phyloP scores from a whole-genome alignment of 2,113 vertebrate genomes.

The Mormyrus lacerda region DNA sequence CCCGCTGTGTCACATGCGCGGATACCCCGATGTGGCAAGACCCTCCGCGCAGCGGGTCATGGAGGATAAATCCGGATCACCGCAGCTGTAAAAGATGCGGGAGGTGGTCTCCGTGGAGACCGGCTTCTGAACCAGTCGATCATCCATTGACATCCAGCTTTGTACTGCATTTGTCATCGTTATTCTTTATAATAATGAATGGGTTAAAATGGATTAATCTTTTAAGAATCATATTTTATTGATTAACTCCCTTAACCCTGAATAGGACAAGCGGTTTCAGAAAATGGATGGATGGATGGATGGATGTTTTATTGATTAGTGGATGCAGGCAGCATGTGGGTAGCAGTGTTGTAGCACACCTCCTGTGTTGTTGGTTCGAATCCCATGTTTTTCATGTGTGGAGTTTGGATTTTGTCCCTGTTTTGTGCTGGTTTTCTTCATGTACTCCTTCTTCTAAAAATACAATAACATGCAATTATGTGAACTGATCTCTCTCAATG shows the following conservation, averaged over 20 bases:
- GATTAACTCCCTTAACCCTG: not conserved
- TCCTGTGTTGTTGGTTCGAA: not conserved
- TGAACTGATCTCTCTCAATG: not conserved
- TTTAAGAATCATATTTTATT: not conserved
- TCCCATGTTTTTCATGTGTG: not conserved
- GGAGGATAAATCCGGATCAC: not conserved
- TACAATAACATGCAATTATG: not conserved
- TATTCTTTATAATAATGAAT: not conserved
- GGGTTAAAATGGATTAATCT: not conserved
- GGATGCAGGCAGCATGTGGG: not conserved
- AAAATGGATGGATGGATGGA: not conserved
- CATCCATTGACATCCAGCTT: not conserved
- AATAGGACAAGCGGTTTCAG: not conserved
- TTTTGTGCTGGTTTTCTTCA: not conserved
- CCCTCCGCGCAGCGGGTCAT: not conserved
- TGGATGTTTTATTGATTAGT: not conserved
- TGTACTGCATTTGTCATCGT: not conserved
- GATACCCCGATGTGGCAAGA: constrained; percentile 42
- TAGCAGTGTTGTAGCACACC: not conserved
- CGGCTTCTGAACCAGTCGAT: not conserved
- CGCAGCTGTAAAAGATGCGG: constrained; percentile 1
- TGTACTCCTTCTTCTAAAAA: not conserved
- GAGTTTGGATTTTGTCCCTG: not conserved
- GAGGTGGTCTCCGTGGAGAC: not conserved
- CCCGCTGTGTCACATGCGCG: constrained; percentile 43